Percentiles rank a stretch among this genome's conserved stretches.
These are phyloP conservation scores for Chironomus tentans DNA, from an alignment of 2,888 invertebrate genomes.

Conservation along the genomic window DNA sequence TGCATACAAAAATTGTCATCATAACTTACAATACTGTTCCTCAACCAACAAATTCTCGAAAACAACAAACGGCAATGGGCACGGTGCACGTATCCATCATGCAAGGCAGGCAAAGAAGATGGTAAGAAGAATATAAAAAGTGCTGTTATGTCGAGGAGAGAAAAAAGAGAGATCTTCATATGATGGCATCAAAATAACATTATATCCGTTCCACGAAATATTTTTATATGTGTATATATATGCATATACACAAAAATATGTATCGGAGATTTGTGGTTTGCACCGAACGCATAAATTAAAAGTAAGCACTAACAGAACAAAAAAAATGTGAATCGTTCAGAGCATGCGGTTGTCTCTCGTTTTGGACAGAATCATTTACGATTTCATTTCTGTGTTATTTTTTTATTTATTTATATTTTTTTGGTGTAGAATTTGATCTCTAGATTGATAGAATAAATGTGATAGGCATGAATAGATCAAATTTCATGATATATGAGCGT, in stretches of 20 bases:
- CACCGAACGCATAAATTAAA: constrained; percentile 8
- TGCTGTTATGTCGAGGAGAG: neutral
- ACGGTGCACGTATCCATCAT: neutral
- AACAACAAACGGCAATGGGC: neutral
- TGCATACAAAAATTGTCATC: neutral
- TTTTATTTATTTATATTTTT: neutral
- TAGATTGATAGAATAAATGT: too few species aligned
- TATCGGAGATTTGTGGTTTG: constrained; percentile 21
- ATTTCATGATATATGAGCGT: too few species aligned
- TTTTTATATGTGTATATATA: neutral
- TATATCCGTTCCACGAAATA: neutral
- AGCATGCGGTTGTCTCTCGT: neutral
- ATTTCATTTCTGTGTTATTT: neutral
- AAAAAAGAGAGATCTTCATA: neutral
- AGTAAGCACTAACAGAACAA: neutral
- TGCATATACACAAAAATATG: neutral
- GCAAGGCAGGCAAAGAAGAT: neutral
- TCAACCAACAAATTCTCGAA: neutral
- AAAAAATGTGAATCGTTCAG: neutral
- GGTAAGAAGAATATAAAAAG: too few species aligned
- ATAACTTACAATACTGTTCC: constrained; percentile 3
- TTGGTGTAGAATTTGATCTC: too few species aligned
- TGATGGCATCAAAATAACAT: neutral
- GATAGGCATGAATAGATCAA: too few species aligned
- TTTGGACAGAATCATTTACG: neutral